phyloP scores from a whole-genome alignment of 2,113 vertebrate species.

The Prunella himalayana region DNA sequence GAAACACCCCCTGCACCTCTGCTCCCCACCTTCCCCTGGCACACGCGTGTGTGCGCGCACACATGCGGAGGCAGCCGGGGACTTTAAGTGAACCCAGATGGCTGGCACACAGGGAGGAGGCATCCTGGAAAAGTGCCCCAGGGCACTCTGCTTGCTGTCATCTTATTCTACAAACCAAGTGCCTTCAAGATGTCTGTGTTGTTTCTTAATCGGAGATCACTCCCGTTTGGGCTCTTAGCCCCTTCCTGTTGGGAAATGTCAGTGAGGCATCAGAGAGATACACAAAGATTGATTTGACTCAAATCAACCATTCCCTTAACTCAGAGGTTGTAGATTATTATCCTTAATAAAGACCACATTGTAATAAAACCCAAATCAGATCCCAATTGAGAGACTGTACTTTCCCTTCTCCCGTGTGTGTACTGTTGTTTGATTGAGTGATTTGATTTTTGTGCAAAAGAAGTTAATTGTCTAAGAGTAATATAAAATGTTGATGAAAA shows the following conservation, averaged over 20 bases:
- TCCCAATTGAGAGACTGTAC: conserved; percentile 15
- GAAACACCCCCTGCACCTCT: conserved; percentile 59
- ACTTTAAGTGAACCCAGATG: conserved; percentile 95
- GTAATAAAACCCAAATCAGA: conserved; percentile 52
- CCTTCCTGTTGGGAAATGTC: conserved; percentile 86
- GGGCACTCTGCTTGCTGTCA: conserved; percentile 73
- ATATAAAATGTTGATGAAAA: conserved; percentile 40
- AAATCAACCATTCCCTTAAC: conserved; percentile 72
- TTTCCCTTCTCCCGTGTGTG: neutral
- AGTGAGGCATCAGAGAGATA: conserved; percentile 80
- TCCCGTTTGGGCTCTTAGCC: conserved; percentile 74
- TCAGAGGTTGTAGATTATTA: conserved; percentile 60
- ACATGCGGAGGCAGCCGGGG: neutral
- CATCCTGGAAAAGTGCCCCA: conserved; percentile 72
- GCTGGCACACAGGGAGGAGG: conserved; percentile 76
- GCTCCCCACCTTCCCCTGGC: conserved; percentile 36
- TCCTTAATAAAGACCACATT: conserved; percentile 63
- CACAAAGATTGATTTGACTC: conserved; percentile 79
- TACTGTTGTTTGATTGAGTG: conserved; percentile 13
- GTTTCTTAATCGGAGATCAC: conserved; percentile 87
- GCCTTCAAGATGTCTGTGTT: conserved; percentile 80
- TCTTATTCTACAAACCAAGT: conserved; percentile 69
- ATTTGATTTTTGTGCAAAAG: conserved; percentile 46
- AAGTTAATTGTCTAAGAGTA: conserved; percentile 57
- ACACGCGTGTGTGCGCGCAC: neutral